Percentiles rank a stretch among this genome's conserved stretches.
phyloP scores from a whole-genome alignment of 2,888 invertebrate species.

The Stenotaenia linearis region DNA sequence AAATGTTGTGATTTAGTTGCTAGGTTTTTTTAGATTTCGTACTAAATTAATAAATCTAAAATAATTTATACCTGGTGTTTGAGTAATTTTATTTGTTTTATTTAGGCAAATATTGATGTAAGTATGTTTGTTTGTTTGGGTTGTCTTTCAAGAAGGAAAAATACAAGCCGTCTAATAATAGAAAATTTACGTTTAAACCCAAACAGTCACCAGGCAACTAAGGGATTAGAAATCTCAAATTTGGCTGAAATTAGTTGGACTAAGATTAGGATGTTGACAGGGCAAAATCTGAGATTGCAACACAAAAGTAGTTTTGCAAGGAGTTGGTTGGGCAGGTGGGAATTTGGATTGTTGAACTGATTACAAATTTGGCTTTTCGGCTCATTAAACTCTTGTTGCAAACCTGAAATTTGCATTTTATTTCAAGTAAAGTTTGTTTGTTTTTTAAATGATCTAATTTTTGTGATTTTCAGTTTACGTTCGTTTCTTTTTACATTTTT shows the following conservation, averaged over 20 bases:
- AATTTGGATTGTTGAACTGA: not conserved
- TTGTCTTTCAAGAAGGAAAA: not conserved
- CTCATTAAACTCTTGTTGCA: too few relatives aligned
- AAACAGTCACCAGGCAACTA: not conserved
- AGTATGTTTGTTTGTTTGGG: not conserved
- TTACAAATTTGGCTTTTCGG: too few relatives aligned
- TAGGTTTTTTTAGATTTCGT: too few relatives aligned
- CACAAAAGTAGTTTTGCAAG: not conserved
- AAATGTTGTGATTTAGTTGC: too few relatives aligned
- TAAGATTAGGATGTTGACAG: not conserved
- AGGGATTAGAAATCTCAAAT: not conserved
- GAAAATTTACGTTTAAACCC: not conserved
- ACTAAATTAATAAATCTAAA: too few relatives aligned
- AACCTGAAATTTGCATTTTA: too few relatives aligned
- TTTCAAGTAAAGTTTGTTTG: too few relatives aligned
- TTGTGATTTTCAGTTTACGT: not conserved
- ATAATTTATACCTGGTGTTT: not conserved
- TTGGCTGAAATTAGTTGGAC: not conserved
- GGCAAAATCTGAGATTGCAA: not conserved
- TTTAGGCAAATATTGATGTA: not conserved
- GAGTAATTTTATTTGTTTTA: not conserved
- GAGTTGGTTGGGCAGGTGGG: not conserved
- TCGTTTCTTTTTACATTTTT: not conserved
- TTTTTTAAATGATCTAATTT: not conserved
- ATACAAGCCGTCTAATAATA: not conserved